A percentile compares a stretch with the other conserved stretches of the same genome.
Evolutionary conservation across 2,113 vertebrate species (phyloP).

Genomic region (Rana temporaria): DNA sequence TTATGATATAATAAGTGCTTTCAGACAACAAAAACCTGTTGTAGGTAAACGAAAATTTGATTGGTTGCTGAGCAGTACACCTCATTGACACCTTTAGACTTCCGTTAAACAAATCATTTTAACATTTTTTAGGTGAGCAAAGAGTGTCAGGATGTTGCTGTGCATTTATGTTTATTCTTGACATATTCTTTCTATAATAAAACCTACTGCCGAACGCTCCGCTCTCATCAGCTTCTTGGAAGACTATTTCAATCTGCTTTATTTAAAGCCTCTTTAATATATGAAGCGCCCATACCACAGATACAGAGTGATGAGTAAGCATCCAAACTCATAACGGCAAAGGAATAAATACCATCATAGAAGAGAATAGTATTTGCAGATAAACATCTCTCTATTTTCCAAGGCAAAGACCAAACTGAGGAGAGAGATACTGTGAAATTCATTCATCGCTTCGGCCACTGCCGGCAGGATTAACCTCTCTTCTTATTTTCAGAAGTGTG

Average conservation of each 20-base stretch:
- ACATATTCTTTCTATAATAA: not conserved
- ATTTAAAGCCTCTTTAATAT: not conserved
- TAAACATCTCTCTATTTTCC: slow-evolving; percentile 38
- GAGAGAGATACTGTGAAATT: not conserved
- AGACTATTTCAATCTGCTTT: not conserved
- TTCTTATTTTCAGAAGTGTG: not conserved
- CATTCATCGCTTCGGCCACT: slow-evolving; percentile 28
- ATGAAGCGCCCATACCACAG: not conserved
- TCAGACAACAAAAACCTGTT: no score
- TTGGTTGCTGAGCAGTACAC: no score
- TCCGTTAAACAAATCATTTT: no score
- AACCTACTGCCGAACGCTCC: no score
- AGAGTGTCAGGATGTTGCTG: not conserved
- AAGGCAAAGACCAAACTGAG: not conserved
- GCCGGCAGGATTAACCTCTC: not conserved
- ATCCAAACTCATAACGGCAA: not conserved
- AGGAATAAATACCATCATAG: slow-evolving; percentile 11
- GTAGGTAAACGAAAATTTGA: no score
- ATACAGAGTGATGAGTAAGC: slow-evolving; percentile 3
- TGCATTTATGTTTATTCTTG: not conserved
- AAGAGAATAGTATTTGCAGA: not conserved
- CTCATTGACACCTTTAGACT: no score
- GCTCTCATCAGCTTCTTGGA: not conserved
- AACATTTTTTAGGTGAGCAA: not conserved
- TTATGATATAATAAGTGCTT: no score